Conservation (phyloP, 2,888 invertebrate species). For the Smittia aterrima region DNA sequence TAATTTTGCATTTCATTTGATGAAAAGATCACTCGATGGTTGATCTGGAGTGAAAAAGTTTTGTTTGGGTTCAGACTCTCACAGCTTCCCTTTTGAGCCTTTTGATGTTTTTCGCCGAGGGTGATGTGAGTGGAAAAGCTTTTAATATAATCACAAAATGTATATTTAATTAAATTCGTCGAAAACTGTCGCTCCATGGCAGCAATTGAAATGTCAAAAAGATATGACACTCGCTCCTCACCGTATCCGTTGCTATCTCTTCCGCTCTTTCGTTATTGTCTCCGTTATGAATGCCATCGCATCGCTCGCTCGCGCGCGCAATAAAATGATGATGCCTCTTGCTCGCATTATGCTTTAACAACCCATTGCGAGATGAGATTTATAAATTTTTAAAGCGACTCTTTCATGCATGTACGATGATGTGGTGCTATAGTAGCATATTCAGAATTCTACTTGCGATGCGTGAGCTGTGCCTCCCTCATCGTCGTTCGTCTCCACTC, state of each 20-base stretch:
- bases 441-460: not conserved
- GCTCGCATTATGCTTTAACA: conserved; percentile 8
- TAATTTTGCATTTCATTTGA: conserved; percentile 13
- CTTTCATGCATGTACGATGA: conserved; percentile 16
- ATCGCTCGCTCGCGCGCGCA: not conserved
- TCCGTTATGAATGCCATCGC: not conserved
- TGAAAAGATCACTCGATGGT: not conserved
- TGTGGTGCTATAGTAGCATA: not conserved
- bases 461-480: not conserved
- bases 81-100: not conserved
- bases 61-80: too few relatives aligned
- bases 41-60: too few relatives aligned
- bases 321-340: conserved; percentile 15
- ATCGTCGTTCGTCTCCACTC: not conserved
- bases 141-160: conserved; percentile 37
- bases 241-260: not conserved
- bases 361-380: conserved; percentile 14
- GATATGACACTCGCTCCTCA: not conserved
- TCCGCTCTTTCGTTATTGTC: not conserved
- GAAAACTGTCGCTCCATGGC: conserved; percentile 22
- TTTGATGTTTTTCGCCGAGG: not conserved
- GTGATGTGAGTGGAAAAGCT: not conserved
- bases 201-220: conserved; percentile 37
- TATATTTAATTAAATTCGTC: conserved; percentile 37
- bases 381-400: conserved; percentile 13